These are phyloP conservation scores for Chelon labrosus DNA, from an alignment of 2,797 vertebrate genomes.

Conservation along the genomic window DNA sequence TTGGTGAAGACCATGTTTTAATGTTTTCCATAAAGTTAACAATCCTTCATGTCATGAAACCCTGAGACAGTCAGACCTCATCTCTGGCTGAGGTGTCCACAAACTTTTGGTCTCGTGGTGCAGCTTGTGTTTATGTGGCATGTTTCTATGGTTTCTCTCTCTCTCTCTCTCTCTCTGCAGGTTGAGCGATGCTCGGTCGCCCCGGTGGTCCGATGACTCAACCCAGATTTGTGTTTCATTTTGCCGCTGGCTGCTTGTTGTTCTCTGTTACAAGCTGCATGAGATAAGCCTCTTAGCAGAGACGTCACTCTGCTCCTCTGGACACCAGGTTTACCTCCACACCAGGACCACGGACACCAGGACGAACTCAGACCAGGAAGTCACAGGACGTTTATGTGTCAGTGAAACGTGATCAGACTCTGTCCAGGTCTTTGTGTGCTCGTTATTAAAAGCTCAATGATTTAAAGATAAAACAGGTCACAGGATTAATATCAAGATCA, in stretches of 20 bases:
- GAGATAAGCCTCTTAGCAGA: slow-evolving; percentile 72
- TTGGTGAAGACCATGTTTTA: no score
- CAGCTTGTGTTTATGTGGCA: slow-evolving; percentile 16
- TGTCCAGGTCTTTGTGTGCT: no score
- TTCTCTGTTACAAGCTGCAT: slow-evolving; percentile 46
- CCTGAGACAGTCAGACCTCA: no score
- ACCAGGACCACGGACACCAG: no score
- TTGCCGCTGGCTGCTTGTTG: slow-evolving; percentile 46
- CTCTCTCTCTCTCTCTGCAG: slow-evolving; percentile 12
- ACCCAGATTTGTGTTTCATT: slow-evolving; percentile 61
- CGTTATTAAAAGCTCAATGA: no score
- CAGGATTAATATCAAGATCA: no score
- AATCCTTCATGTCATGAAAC: no score
- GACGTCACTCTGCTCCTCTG: slow-evolving; percentile 8
- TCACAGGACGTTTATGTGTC: no score
- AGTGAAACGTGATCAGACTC: no score
- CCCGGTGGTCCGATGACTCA: slow-evolving; percentile 47
- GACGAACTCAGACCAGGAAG: no score
- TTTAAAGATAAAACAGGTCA: no score
- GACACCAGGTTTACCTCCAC: not conserved
- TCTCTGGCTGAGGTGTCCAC: not conserved
- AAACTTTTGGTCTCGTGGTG: slow-evolving; percentile 9
- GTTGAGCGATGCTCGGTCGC: slow-evolving; percentile 31
- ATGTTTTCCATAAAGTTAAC: no score
- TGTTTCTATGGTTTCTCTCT: slow-evolving; percentile 52